Evolutionary conservation across 2,797 vertebrate genomes (phyloP), one percentile per base, ranked within the genome.

Genomic region (Eospalax fontanierii): DNA sequence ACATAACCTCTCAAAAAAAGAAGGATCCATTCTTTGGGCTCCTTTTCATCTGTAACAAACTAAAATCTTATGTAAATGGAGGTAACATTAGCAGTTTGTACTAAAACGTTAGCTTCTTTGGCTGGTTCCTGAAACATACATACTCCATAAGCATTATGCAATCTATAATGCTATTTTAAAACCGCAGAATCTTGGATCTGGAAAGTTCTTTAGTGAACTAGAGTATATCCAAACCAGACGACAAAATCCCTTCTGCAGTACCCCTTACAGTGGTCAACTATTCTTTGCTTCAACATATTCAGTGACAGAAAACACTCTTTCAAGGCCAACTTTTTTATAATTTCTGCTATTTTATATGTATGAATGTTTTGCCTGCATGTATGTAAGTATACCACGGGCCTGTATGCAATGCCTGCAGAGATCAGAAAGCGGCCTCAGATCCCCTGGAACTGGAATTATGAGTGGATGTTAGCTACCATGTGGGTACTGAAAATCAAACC

Each of bases 221-320:
- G 10, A 22, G 10, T 33, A 75, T 11, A 87, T 63, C 90, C 79
- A 81, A 93, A 94, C 30, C 79, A 66, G 22, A 90, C 24, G 22
- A 88, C 59, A 71, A 61, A 82, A 90, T 79, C 46, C 57, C 40
- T 84, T 83, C 65, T 54, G 63, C 26, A 66, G 81, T 78, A 74
- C 65, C 18, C 30, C 24, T 79, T 93, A 92, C 4, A 82, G 35
- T 43, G 11, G 57, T 93, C 88, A 89, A 54, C 46, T 38, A 89
- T 46, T 84, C 76, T 96, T 93, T 78, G 84, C 82, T 93, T 93
- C 65, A 90, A 24, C 43, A 90, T 87, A 93, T 68, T 65, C 78
- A 87, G 63, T 90, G 57, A 87, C 26, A 96, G 78, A 96, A 94
- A 93, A 85, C 46, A 93, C 40, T n/a, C 89, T 90, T 95, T 78